These are phyloP conservation scores for Eubasilissa splendida DNA, from an alignment of 2,888 invertebrate genomes.

Conservation along the genomic window DNA sequence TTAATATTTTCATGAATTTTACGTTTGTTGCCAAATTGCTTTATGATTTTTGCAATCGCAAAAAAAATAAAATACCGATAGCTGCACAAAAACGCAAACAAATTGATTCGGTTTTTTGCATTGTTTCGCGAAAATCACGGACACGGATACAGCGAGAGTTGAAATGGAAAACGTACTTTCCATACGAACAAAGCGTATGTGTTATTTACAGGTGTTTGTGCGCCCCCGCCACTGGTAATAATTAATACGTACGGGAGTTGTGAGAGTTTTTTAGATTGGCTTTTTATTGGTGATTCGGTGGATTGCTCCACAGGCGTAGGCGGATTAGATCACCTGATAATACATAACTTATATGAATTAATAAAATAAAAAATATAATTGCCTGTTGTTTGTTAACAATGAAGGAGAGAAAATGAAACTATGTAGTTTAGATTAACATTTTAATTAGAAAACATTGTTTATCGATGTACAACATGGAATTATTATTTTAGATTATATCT, in stretches of 20 bases:
- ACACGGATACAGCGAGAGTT: conserved; percentile 2
- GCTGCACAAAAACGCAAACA: conserved; percentile 19
- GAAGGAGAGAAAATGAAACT: too few relatives aligned
- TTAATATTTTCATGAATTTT: neutral
- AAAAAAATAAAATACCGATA: conserved; percentile 9
- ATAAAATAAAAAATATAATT: too few relatives aligned
- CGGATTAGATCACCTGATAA: too few relatives aligned
- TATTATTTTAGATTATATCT: too few relatives aligned
- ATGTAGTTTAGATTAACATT: too few relatives aligned
- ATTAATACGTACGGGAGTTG: conserved; percentile 35
- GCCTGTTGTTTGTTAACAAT: too few relatives aligned
- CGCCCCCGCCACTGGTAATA: conserved; percentile 31
- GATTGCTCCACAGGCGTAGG: conserved; percentile 23
- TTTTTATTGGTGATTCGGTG: conserved; percentile 42
- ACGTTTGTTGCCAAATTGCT: neutral
- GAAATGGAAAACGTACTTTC: conserved; percentile 32
- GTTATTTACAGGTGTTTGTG: conserved; percentile 38
- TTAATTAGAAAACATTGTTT: too few relatives aligned
- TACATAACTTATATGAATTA: too few relatives aligned
- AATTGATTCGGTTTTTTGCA: conserved; percentile 17
- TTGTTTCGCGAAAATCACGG: neutral
- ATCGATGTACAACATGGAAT: too few relatives aligned
- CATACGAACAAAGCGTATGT: conserved; percentile 29
- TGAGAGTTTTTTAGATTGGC: conserved; percentile 24
- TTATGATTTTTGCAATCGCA: conserved; percentile 7